Conservation (phyloP, 2,797 vertebrate genomes). For the Diplodus sargus region DNA sequence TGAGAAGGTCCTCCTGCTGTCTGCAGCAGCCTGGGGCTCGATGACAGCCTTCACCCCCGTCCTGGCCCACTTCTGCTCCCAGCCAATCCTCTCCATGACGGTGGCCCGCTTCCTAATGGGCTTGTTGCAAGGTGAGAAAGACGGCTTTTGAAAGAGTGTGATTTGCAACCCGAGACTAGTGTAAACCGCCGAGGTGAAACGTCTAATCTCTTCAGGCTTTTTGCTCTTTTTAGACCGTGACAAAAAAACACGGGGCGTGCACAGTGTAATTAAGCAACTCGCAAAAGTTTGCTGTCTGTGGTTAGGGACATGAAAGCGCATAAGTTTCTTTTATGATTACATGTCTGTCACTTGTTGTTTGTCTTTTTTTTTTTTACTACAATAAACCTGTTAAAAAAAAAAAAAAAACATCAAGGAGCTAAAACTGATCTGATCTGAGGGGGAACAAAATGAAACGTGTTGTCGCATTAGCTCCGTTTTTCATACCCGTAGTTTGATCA, state of each 20-base stretch:
- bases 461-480: background rate
- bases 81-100: constrained; percentile 91
- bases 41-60: constrained; percentile 92
- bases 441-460: background rate
- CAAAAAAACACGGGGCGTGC: background rate
- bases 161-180: background rate
- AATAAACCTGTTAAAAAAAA: background rate
- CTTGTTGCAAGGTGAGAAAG: constrained; percentile 91
- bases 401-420: background rate
- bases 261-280: background rate
- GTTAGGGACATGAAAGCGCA: too few species aligned
- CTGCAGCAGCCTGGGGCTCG: constrained; percentile 93
- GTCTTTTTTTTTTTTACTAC: background rate
- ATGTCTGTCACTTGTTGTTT: too few species aligned
- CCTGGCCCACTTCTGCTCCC: constrained; percentile 87
- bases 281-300: background rate
- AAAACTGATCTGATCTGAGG: background rate
- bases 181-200: background rate
- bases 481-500: background rate
- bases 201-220: background rate
- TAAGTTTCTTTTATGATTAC: background rate
- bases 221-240: background rate
- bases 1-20: constrained; percentile 94
- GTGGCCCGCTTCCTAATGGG: constrained; percentile 93
- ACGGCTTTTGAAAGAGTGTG: background rate